These are phyloP conservation scores for Aphyosemion australe DNA, from an alignment of 2,113 vertebrate species.

Conservation along the genomic window DNA sequence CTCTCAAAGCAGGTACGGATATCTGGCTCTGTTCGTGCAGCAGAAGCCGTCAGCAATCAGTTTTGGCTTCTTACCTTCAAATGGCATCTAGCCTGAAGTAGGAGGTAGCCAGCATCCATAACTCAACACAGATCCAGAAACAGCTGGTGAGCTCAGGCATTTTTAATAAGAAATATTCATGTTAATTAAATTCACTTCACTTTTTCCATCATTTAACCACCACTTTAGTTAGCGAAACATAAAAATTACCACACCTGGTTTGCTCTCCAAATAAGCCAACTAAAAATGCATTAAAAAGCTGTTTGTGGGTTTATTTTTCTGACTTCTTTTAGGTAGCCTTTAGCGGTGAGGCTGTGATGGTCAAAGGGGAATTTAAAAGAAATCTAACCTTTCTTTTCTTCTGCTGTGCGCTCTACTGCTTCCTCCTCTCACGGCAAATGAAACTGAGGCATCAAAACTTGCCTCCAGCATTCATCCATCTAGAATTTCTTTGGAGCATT, in stretches of 20 bases:
- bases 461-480: conserved; percentile 31
- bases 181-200: conserved; percentile 3
- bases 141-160: conserved; percentile 18
- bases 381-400: conserved; percentile 14
- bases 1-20: conserved; percentile 8
- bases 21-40: conserved; percentile 5
- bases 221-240: not conserved
- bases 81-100: conserved; percentile 11
- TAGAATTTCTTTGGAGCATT: conserved; percentile 27
- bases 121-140: conserved; percentile 27
- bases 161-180: conserved; percentile 19
- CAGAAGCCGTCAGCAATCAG: conserved; percentile 24
- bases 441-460: conserved; percentile 33
- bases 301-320: not conserved
- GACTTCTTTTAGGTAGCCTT: conserved; percentile 16
- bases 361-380: conserved; percentile 39
- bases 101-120: conserved; percentile 15
- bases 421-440: conserved; percentile 32
- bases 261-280: not conserved
- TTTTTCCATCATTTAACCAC: conserved; percentile 4
- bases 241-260: not conserved
- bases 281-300: conserved; percentile 7
- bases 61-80: conserved; percentile 32
- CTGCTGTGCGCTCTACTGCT: conserved; percentile 13
- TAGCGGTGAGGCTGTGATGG: conserved; percentile 24